Percentiles rank a stretch among this genome's conserved stretches.
These are phyloP conservation scores for Epinephelus moara DNA, from an alignment of 2,113 vertebrate genomes.

Conservation along the genomic window DNA sequence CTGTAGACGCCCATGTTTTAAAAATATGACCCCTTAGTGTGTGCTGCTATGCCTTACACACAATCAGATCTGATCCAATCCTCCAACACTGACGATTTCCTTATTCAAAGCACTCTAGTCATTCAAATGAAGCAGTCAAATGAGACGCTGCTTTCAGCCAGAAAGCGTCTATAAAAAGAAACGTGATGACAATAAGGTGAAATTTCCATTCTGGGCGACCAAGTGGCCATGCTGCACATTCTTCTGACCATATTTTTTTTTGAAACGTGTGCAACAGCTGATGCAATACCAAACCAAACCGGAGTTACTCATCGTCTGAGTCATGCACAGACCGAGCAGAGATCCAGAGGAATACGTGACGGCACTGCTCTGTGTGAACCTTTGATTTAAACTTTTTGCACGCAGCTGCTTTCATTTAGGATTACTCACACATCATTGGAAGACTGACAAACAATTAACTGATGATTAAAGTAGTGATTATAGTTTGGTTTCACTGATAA, in stretches of 20 bases:
- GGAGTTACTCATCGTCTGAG: slow-evolving; percentile 55
- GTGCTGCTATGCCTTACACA: not conserved
- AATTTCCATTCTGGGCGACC: slow-evolving; percentile 37
- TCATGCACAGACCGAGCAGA: slow-evolving; percentile 36
- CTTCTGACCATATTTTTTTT: not conserved
- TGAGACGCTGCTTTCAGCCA: not conserved
- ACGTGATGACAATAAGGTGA: slow-evolving; percentile 12
- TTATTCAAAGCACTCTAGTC: not conserved
- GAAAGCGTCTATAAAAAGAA: slow-evolving; percentile 36
- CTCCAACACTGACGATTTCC: not conserved
- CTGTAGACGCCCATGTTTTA: not conserved
- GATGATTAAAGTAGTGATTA: not conserved
- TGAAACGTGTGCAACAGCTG: slow-evolving; percentile 53
- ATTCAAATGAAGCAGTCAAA: slow-evolving; percentile 23
- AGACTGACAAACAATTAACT: not conserved
- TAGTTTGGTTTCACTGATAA: not conserved
- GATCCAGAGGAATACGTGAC: not conserved
- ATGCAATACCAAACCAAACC: slow-evolving; percentile 40
- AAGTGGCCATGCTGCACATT: slow-evolving; percentile 50
- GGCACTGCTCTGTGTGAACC: not conserved
- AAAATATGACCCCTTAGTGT: not conserved
- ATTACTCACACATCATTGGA: not conserved
- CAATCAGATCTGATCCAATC: not conserved
- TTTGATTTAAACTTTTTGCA: too few relatives aligned
- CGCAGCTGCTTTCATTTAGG: not conserved